A percentile compares a stretch with the other conserved stretches of the same genome.
Conservation (phyloP, 2,113 vertebrate species). For the Pyxicephalus adspersus region DNA sequence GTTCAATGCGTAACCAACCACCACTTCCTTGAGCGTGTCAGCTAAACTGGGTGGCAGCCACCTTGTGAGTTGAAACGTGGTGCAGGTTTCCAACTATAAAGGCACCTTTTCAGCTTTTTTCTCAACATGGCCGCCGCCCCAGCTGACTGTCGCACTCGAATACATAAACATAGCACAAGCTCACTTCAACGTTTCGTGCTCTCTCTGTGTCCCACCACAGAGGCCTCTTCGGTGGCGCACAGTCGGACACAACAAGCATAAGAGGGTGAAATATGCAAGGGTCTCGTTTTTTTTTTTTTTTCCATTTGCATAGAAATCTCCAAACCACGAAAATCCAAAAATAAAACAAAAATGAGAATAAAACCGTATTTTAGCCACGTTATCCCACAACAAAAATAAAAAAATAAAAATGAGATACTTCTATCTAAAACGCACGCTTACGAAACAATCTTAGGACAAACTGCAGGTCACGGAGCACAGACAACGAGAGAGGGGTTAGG, state of each 20-base stretch:
- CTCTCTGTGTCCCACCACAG: not conserved
- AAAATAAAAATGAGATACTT: constrained; percentile 39
- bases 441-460: constrained; percentile 43
- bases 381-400: constrained; percentile 41
- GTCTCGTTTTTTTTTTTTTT: constrained; percentile 37
- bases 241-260: not conserved
- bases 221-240: not conserved
- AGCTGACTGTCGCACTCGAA: not conserved
- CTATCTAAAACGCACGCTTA: constrained; percentile 52
- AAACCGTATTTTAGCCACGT: constrained; percentile 50
- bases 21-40: not conserved
- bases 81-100: too few species aligned
- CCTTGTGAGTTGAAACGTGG: not conserved
- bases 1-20: constrained; percentile 15
- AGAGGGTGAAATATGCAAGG: constrained; percentile 27
- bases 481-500: constrained; percentile 38
- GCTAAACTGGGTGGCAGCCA: not conserved
- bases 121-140: not conserved
- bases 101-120: too few species aligned
- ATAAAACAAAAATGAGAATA: constrained; percentile 13
- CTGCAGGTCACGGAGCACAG: constrained; percentile 52
- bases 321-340: constrained; percentile 33
- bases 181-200: constrained; percentile 12
- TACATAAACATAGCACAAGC: constrained; percentile 8
- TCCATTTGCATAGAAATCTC: constrained; percentile 57